These are phyloP conservation scores for Cristatella mucedo DNA, from an alignment of 2,888 invertebrate genomes.

Conservation along the genomic window DNA sequence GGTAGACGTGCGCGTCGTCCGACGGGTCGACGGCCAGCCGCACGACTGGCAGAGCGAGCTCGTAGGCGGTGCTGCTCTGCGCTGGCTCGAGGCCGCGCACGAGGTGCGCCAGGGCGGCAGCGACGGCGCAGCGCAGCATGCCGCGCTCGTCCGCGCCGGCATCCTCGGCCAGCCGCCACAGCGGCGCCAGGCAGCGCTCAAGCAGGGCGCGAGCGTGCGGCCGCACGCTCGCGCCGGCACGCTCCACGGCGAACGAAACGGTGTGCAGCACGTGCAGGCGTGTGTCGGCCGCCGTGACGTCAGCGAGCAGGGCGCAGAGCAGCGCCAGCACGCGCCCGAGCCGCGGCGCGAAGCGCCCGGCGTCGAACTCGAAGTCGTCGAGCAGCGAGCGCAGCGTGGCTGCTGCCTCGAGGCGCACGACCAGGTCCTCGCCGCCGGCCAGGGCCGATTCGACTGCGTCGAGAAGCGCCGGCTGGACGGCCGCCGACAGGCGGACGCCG, in stretches of 20 bases:
- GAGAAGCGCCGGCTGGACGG: slow-evolving; percentile 64
- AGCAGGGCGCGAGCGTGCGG: slow-evolving; percentile 54
- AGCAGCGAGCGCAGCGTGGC: slow-evolving; percentile 56
- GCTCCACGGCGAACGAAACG: slow-evolving; percentile 71
- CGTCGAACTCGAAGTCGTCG: slow-evolving; percentile 79
- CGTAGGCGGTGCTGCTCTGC: too few relatives aligned
- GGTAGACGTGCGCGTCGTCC: slow-evolving; percentile 65
- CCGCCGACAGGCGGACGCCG: slow-evolving; percentile 61
- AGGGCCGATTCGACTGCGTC: slow-evolving; percentile 51
- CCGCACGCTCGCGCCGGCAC: slow-evolving; percentile 59
- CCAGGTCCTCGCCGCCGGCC: slow-evolving; percentile 61
- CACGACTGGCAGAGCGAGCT: slow-evolving; percentile 47
- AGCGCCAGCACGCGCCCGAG: slow-evolving; percentile 60
- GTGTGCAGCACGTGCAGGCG: slow-evolving; percentile 78
- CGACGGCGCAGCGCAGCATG: slow-evolving; percentile 76
- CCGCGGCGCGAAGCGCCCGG: slow-evolving; percentile 67
- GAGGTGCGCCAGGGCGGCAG: slow-evolving; percentile 67
- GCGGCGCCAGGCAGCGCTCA: slow-evolving; percentile 63
- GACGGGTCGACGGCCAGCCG: slow-evolving; percentile 59
- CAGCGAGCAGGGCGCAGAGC: slow-evolving; percentile 66
- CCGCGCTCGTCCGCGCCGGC: too few relatives aligned
- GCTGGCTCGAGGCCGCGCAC: slow-evolving; percentile 52
- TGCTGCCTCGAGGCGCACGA: slow-evolving; percentile 70
- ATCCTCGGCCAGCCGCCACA: slow-evolving; percentile 76
- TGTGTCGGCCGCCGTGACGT: slow-evolving; percentile 76